A percentile compares a stretch with the other conserved stretches of the same genome.
These are phyloP conservation scores for Rhingia campestris DNA, from an alignment of 2,888 invertebrate genomes.

Conservation along the genomic window DNA sequence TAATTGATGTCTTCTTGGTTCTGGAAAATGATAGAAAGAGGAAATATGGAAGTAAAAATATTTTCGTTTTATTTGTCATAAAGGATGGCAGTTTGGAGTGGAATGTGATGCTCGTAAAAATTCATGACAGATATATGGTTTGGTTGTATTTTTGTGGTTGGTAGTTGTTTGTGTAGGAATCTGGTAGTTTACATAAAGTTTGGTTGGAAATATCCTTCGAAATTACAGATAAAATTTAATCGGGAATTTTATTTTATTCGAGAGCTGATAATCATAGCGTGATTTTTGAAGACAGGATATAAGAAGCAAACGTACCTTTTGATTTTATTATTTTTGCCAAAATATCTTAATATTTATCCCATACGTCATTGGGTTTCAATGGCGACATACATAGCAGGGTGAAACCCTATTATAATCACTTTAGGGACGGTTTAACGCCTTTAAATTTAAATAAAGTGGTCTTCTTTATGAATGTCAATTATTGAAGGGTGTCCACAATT, in stretches of 20 bases:
- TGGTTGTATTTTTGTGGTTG: background rate
- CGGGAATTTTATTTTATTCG: background rate
- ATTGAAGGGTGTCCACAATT: too few relatives aligned
- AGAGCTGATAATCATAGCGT: too few relatives aligned
- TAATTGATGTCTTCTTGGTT: constrained; percentile 81
- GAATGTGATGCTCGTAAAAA: constrained; percentile 15
- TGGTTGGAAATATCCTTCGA: background rate
- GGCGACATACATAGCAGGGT: too few relatives aligned
- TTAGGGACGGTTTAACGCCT: too few relatives aligned
- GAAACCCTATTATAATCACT: too few relatives aligned
- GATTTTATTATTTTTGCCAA: too few relatives aligned
- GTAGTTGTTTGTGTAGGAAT: background rate
- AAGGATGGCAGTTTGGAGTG: constrained; percentile 12
- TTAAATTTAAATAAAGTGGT: too few relatives aligned
- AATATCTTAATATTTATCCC: too few relatives aligned
- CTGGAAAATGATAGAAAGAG: constrained; percentile 66
- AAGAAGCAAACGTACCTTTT: too few relatives aligned
- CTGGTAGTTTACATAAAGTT: background rate
- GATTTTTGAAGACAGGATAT: too few relatives aligned
- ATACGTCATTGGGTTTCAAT: too few relatives aligned
- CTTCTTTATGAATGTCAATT: too few relatives aligned
- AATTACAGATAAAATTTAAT: background rate
- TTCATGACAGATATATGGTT: background rate
- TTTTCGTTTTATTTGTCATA: constrained; percentile 15
- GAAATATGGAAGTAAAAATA: constrained; percentile 9